These are phyloP conservation scores for Pachliopta kotzebuea DNA, from an alignment of 2,888 invertebrate species.

Conservation along the genomic window DNA sequence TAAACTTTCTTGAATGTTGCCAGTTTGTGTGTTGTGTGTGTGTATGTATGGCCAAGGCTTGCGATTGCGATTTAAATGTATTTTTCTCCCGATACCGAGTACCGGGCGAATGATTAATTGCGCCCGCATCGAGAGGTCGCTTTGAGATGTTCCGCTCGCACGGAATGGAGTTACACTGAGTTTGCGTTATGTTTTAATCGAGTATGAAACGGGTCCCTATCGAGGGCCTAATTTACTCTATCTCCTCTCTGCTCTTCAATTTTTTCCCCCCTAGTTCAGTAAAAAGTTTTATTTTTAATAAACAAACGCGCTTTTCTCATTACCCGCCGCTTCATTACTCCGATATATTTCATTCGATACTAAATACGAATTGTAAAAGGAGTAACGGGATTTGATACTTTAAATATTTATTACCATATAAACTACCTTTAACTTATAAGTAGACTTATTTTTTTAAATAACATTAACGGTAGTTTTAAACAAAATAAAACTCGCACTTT, in stretches of 20 bases:
- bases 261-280: not conserved
- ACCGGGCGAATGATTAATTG: slow-evolving; percentile 40
- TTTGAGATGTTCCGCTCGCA: slow-evolving; percentile 28
- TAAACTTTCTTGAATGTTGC: slow-evolving; percentile 43
- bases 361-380: too few species aligned
- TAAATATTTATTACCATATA: too few species aligned
- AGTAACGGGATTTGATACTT: too few species aligned
- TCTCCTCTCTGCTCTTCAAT: slow-evolving; percentile 1
- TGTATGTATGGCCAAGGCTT: slow-evolving; percentile 42
- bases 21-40: slow-evolving; percentile 24
- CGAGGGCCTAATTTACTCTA: slow-evolving; percentile 17
- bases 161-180: slow-evolving; percentile 26
- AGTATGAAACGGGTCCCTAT: slow-evolving; percentile 21
- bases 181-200: slow-evolving; percentile 28
- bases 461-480: too few species aligned
- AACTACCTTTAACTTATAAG: too few species aligned
- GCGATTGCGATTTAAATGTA: slow-evolving; percentile 45
- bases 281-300: too few species aligned
- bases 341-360: too few species aligned
- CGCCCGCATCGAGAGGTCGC: slow-evolving; percentile 26
- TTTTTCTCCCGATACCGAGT: slow-evolving; percentile 44
- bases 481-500: too few species aligned
- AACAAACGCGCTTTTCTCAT: too few species aligned
- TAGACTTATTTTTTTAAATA: too few species aligned
- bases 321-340: too few species aligned